These are phyloP conservation scores for Sebastes vulpes DNA, from an alignment of 2,797 vertebrate species.

Conservation along the genomic window DNA sequence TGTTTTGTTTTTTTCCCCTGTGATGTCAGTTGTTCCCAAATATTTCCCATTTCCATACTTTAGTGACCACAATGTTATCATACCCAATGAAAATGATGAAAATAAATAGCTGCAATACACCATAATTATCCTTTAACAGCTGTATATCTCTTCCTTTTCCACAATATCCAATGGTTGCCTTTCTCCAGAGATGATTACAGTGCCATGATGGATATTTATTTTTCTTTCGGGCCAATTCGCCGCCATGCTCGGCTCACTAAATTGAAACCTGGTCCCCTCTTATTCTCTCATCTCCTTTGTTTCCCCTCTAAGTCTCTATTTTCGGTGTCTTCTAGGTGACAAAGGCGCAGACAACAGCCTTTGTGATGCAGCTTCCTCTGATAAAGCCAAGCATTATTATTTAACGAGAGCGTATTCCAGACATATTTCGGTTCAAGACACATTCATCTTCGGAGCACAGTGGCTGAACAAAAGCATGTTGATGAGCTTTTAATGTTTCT, in stretches of 20 bases:
- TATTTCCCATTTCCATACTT: not conserved
- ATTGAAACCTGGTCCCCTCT: conserved; percentile 23
- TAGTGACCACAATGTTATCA: not conserved
- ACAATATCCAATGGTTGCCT: not conserved
- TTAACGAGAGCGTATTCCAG: conserved; percentile 33
- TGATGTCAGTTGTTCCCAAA: not conserved
- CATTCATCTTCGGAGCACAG: conserved; percentile 46
- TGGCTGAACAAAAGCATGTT: conserved; percentile 64
- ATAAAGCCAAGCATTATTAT: conserved; percentile 52
- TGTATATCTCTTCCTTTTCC: not conserved
- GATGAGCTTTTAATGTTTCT: conserved; percentile 78
- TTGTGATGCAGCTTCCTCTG: conserved; percentile 9
- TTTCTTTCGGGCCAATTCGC: conserved; percentile 4
- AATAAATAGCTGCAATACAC: not conserved
- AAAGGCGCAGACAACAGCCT: conserved; percentile 22
- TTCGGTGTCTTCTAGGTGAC: conserved; percentile 28
- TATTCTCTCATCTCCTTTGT: conserved; percentile 37
- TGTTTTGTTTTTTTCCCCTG: not conserved
- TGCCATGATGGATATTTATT: not conserved
- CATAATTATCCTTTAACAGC: not conserved
- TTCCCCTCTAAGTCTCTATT: conserved; percentile 10
- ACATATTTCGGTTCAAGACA: conserved; percentile 49
- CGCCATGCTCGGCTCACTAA: not conserved
- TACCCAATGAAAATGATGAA: not conserved
- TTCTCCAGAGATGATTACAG: not conserved